Base-by-base conservation (phyloP, 1,140 invertebrate species). In the Scaptomyza graminum region DNA sequence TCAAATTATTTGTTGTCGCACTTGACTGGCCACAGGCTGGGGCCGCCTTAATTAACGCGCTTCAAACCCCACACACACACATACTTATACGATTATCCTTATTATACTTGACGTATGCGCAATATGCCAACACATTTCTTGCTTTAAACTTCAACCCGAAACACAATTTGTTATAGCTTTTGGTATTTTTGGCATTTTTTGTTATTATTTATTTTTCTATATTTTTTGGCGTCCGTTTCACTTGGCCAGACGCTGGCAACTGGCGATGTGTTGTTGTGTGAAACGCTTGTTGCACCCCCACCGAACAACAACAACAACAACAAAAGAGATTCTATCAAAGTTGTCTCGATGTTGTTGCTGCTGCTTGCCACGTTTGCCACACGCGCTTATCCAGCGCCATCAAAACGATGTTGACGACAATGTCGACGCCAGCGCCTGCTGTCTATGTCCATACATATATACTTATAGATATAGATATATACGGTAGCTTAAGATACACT, bases 1-100 rank as follows among this genome's bases (percentile, higher is more conserved):
- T 90, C 88, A 90, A 90, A 90, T 90, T 90, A 90, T 90, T 90
- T 90, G 88, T 88, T 90, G 87, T 90, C 79, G 88, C 88, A 90
- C 87, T 90, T 90, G 83, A 90, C 79, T 88, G 79, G 54, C 87
- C 88, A 82, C 82, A 73, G 76, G 82, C 88, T 79, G 79, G 79
- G 83, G 72, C 67, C 82, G 76, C 82, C 88, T 90, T 90, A 90
- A 90, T 90, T 90, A 90, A 90, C 79, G 88, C 83, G 73, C 65
- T 75, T 72, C 18, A 63, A 13, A 46, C 64, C 54, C 49, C 18
- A 56, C 8, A 3, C 5, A 25, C 22, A 46, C 13, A 8, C 8
- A 37, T 18, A n/a, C 11, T 15, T 22, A 28, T 16, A 49, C 28
- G 8, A 28, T 28, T 13, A 43, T 25, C 22, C 50, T 31, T 7